A percentile compares a stretch with the other conserved stretches of the same genome.
phyloP scores from a whole-genome alignment of 2,888 invertebrate species.

The Philereme transversata region DNA sequence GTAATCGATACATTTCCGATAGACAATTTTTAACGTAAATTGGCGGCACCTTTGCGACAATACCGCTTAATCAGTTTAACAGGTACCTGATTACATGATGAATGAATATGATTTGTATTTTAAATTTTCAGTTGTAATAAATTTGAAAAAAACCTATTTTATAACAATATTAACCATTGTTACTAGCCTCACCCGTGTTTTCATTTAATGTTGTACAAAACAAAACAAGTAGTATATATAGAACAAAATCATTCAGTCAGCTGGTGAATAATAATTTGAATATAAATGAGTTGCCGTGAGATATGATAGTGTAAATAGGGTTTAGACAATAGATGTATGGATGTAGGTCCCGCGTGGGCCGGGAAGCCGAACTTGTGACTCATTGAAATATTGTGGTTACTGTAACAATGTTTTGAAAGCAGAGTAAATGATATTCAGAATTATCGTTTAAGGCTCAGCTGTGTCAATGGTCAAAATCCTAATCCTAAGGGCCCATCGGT shows the following conservation, averaged over 20 bases:
- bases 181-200: background rate
- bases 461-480: no score
- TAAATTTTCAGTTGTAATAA: background rate
- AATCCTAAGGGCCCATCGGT: no score
- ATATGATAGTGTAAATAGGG: conserved; percentile 37
- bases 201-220: no score
- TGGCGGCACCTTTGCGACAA: no score
- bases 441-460: no score
- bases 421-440: no score
- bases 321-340: conserved; percentile 36
- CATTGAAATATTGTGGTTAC: conserved; percentile 12
- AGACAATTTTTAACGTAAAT: no score
- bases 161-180: background rate
- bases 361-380: conserved; percentile 32
- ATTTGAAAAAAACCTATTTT: no score
- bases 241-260: conserved; percentile 23
- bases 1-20: no score
- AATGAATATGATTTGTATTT: background rate
- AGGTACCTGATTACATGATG: no score
- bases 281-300: conserved; percentile 35
- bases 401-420: background rate
- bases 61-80: no score
- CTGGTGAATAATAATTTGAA: conserved; percentile 31
- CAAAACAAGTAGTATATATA: conserved; percentile 10
- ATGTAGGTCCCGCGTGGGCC: conserved; percentile 37